These are phyloP conservation scores for Centropyge bicolor DNA, from an alignment of 2,797 vertebrate species.

Conservation along the genomic window DNA sequence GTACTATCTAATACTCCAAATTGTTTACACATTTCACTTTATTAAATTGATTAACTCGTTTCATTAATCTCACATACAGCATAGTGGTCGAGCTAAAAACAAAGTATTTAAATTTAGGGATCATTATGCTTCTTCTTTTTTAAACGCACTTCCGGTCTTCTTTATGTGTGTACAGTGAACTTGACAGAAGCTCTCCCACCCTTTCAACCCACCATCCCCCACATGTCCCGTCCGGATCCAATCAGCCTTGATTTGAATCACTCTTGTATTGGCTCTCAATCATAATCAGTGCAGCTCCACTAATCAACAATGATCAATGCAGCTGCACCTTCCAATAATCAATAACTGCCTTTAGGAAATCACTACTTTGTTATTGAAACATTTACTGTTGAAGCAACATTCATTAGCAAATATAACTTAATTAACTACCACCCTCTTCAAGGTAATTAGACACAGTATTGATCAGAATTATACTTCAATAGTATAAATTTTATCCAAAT, in stretches of 20 bases:
- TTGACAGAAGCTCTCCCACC: constrained; percentile 26
- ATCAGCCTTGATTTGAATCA: constrained; percentile 41
- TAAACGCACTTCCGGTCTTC: constrained; percentile 20
- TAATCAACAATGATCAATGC: not conserved
- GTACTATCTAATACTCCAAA: fast-evolving
- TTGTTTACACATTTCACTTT: too few relatives aligned
- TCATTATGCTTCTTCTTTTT: constrained; percentile 31
- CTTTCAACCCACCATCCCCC: constrained; percentile 66
- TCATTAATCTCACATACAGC: not conserved
- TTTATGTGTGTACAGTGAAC: fast-evolving
- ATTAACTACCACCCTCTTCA: not conserved
- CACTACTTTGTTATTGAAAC: not conserved
- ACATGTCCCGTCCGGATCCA: constrained; percentile 57
- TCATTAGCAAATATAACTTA: too few relatives aligned
- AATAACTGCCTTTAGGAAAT: not conserved
- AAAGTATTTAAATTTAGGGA: fast-evolving
- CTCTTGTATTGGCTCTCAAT: not conserved
- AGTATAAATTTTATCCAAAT: not conserved
- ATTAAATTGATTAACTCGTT: not conserved
- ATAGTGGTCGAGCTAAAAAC: fast-evolving
- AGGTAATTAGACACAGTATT: not conserved
- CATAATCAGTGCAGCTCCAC: not conserved
- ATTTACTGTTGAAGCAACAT: not conserved
- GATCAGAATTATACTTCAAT: not conserved
- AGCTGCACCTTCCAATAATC: not conserved